phyloP scores from a whole-genome alignment of 2,113 vertebrate genomes.

The Hemiprocne comata region DNA sequence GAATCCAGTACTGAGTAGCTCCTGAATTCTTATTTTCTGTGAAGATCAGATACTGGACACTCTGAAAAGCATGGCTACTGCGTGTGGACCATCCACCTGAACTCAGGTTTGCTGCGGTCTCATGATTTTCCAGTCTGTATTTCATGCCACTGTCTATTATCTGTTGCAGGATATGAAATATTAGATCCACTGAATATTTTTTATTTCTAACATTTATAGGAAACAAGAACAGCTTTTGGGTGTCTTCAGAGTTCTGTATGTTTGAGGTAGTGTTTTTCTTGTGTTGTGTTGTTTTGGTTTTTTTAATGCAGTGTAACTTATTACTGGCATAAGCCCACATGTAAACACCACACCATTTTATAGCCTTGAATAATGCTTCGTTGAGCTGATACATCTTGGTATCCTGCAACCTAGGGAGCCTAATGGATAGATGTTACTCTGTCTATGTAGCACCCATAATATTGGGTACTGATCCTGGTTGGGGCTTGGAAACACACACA shows the following conservation, averaged over 20 bases:
- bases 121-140: background rate
- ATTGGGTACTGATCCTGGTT: background rate
- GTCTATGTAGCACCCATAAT: background rate
- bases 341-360: background rate
- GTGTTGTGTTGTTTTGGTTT: background rate
- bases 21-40: background rate
- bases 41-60: background rate
- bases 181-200: background rate
- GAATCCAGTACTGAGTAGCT: background rate
- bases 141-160: background rate
- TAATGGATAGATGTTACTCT: background rate
- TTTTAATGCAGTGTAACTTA: background rate
- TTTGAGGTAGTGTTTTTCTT: background rate
- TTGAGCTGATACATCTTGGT: background rate
- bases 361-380: background rate
- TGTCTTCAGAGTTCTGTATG: background rate
- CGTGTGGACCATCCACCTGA: background rate
- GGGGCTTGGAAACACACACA: background rate
- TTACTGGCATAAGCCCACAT: background rate
- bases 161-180: background rate
- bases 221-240: background rate
- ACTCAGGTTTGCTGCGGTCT: background rate
- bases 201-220: background rate
- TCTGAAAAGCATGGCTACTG: background rate
- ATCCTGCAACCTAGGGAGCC: background rate